Percentiles rank a stretch among this genome's conserved stretches.
phyloP scores from a whole-genome alignment of 2,797 vertebrate genomes.

The Lithobates pipiens region DNA sequence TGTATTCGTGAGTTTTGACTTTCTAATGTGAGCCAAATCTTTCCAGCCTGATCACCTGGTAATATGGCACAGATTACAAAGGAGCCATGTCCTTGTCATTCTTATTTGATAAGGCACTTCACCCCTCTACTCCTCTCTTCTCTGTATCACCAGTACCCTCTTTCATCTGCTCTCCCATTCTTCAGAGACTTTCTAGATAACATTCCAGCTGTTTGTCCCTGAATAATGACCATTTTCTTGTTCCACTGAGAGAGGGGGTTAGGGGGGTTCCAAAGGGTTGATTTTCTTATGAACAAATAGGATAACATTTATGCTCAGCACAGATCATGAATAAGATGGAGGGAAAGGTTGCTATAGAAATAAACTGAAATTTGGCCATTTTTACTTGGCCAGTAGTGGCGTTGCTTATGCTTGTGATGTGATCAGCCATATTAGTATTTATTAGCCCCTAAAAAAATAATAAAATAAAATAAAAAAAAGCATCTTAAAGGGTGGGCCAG shows the following conservation, averaged over 20 bases:
- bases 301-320: no score
- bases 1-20: conserved; percentile 19
- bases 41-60: background rate
- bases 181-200: background rate
- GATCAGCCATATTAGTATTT: no score
- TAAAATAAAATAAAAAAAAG: no score
- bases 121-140: background rate
- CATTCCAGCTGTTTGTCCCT: conserved; percentile 3
- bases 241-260: background rate
- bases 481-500: no score
- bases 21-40: conserved; percentile 10
- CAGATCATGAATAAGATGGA: no score
- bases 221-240: background rate
- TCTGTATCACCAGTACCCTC: background rate
- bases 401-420: no score
- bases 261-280: no score
- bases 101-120: background rate
- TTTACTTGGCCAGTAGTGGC: no score
- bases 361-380: no score
- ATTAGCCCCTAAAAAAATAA: no score
- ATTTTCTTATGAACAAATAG: no score
- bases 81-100: background rate
- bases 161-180: conserved; percentile 7
- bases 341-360: no score
- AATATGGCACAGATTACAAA: conserved; percentile 26